A percentile compares a stretch with the other conserved stretches of the same genome.
These are phyloP conservation scores for Heptranchias perlo DNA, from an alignment of 2,113 vertebrate genomes.

Conservation along the genomic window DNA sequence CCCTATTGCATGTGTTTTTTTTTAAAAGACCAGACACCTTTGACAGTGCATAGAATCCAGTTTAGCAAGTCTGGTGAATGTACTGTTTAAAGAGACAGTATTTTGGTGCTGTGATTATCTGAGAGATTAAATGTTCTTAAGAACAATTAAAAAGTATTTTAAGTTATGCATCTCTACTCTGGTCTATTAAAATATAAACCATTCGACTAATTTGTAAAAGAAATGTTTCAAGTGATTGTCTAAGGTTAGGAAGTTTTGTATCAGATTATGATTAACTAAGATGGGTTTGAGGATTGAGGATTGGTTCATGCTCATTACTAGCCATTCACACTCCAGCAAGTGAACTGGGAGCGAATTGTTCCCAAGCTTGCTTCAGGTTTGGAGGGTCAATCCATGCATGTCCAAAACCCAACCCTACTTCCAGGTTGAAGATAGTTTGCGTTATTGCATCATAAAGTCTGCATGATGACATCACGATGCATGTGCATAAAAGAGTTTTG, in stretches of 20 bases:
- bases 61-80: background rate
- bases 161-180: background rate
- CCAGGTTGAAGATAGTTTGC: background rate
- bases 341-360: background rate
- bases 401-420: background rate
- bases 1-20: background rate
- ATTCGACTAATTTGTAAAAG: background rate
- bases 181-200: background rate
- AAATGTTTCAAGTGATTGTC: background rate
- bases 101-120: background rate
- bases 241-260: background rate
- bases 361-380: background rate
- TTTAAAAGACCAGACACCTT: background rate
- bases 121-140: background rate
- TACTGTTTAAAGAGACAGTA: background rate
- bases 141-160: background rate
- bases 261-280: background rate
- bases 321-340: background rate
- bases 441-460: background rate
- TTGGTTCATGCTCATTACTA: background rate
- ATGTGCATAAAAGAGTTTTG: background rate
- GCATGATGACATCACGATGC: background rate
- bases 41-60: conserved; percentile 10
- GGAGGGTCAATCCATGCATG: background rate
- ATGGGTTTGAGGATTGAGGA: background rate